Evolutionary conservation across 2,113 vertebrate genomes (phyloP), one percentile per base, ranked within the genome.

Genomic region (Uropsilus gracilis): DNA sequence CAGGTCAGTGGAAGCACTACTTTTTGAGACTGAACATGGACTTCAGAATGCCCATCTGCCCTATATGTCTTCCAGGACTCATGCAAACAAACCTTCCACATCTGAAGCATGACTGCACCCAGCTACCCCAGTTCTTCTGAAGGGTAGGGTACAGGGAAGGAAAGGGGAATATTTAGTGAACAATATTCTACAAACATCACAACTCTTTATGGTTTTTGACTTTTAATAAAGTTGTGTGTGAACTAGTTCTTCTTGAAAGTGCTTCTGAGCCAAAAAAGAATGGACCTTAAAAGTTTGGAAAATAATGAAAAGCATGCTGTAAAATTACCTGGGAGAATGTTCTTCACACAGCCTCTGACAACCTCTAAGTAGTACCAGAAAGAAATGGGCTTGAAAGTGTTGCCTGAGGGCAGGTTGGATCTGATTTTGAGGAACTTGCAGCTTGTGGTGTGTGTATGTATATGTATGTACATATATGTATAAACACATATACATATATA

Each of bases 171-270:
- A 26, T 76, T 39, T 75, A 16, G 32, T 78, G 18, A 87, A n/a
- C 0, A 3, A 7, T 28, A 9, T 28, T 59, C n/a, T 44, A n/a
- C n/a, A 2, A 7, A 16, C 72, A 48, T 34, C 17, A 57, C 18
- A 68, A 55, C 32, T 76, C 44, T 71, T 53, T 7, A 76, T 76
- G 80, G 13, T 11, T 26, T 0, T 82, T 17, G 17, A 81, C 30
- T 37, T 42, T 71, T 61, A 37, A 20, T 57, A 30, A 63, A 88
- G 34, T 32, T 69, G 53, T 85, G 6, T 26, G 16, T 24, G 37
- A 86, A n/a, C 37, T 71, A 39, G 17, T 82, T 71, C 84, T n/a
- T 86, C 46, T 44, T 77, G 80, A 85, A 71, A 90, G 28, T 24
- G 8, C 48, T 77, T 1, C 20, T 0, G 8, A 88, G 32, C 53